These are phyloP conservation scores for Drosophila varians DNA, from an alignment of 1,140 invertebrate species.

Conservation along the genomic window DNA sequence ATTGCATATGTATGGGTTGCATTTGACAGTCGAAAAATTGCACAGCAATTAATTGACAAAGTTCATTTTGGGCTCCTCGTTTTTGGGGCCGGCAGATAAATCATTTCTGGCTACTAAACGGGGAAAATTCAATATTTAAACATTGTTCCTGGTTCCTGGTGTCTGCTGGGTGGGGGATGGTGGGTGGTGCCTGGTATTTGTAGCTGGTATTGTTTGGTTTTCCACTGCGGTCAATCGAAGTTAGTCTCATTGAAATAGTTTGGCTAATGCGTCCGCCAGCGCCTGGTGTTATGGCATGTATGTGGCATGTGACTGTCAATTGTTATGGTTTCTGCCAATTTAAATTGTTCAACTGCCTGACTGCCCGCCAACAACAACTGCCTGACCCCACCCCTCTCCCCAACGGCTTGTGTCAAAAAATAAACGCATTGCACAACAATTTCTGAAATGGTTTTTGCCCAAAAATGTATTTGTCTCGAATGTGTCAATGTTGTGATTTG, in stretches of 20 bases:
- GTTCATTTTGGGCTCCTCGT: slow-evolving; percentile 65
- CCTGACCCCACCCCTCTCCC: too few relatives aligned
- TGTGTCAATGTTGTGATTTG: slow-evolving; percentile 38
- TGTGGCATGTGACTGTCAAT: slow-evolving; percentile 76
- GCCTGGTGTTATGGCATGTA: slow-evolving; percentile 55
- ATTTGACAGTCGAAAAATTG: slow-evolving; percentile 33
- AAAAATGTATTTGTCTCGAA: slow-evolving; percentile 30
- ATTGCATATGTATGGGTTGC: slow-evolving; percentile 25
- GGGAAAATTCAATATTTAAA: slow-evolving; percentile 69
- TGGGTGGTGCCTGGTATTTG: too few relatives aligned
- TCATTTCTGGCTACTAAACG: slow-evolving; percentile 56
- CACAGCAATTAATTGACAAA: slow-evolving; percentile 78
- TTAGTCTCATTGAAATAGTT: slow-evolving; percentile 47
- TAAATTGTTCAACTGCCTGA: slow-evolving; percentile 41
- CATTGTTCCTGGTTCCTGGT: slow-evolving; percentile 52
- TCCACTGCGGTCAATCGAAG: slow-evolving; percentile 41
- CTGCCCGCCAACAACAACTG: not conserved
- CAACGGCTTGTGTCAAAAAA: not conserved
- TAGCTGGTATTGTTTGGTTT: slow-evolving; percentile 35
- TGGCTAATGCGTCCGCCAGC: slow-evolving; percentile 17
- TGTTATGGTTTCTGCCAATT: slow-evolving; percentile 59
- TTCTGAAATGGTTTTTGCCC: slow-evolving; percentile 32
- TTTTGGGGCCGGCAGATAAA: slow-evolving; percentile 27
- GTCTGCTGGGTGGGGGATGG: too few relatives aligned
- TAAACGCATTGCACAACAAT: slow-evolving; percentile 32